A percentile compares a stretch with the other conserved stretches of the same genome.
Evolutionary conservation across 53 echinoderm and acorn worm genomes (phyloP).

Genomic region (Pentamera pediparva): DNA sequence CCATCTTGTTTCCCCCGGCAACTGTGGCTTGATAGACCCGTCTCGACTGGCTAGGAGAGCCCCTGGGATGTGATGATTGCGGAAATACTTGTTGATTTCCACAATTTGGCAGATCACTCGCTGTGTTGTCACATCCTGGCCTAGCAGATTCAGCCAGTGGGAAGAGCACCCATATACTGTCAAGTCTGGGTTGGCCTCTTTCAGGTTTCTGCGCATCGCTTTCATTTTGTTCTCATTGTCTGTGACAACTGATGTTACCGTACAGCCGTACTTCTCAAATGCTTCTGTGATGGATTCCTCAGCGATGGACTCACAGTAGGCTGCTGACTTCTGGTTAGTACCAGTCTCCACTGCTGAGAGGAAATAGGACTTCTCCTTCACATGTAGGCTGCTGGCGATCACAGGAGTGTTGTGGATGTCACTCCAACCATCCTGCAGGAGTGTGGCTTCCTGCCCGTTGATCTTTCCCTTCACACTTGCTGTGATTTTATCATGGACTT

Average conservation of each 20-base stretch:
- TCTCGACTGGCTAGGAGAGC: neutral
- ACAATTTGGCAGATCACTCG: slow-evolving; percentile 7
- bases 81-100: slow-evolving; percentile 5
- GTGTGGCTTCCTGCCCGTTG: neutral
- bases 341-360: slow-evolving; percentile 11
- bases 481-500: neutral
- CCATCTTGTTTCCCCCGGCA: slow-evolving; percentile 24
- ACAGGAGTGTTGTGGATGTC: slow-evolving; percentile 21
- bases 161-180: slow-evolving; percentile 16
- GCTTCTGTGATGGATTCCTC: neutral
- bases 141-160: slow-evolving; percentile 21
- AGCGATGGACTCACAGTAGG: neutral
- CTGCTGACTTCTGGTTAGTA: slow-evolving; percentile 12
- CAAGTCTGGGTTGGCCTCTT: neutral
- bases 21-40: slow-evolving; percentile 8
- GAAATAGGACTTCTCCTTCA: slow-evolving; percentile 11
- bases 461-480: neutral
- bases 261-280: slow-evolving; percentile 1
- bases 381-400: slow-evolving; percentile 8
- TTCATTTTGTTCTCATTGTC: slow-evolving; percentile 10
- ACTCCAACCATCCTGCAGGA: slow-evolving; percentile 19
- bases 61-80: slow-evolving; percentile 3
- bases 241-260: slow-evolving; percentile 2
- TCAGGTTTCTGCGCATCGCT: neutral
- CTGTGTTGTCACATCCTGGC: neutral